Conservation (phyloP, 2,113 vertebrate genomes). For the Varanus salvator region DNA sequence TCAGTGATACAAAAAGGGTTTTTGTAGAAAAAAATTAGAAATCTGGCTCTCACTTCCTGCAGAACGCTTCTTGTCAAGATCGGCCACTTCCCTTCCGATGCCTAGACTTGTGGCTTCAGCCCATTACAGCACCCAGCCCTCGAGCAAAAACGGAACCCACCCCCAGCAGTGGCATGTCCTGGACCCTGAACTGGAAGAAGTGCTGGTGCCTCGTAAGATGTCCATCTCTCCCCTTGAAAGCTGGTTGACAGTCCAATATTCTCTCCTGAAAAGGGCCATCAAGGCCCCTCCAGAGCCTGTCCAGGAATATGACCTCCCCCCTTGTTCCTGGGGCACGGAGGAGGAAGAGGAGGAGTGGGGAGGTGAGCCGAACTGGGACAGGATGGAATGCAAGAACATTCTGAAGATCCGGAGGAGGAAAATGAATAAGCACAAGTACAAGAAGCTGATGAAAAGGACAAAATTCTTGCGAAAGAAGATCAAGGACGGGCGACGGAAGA, state of each 20-base stretch:
- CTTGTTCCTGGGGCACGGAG: fast-evolving
- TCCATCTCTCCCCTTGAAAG: conserved; percentile 93
- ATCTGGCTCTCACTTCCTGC: background rate
- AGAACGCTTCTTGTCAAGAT: conserved; percentile 66
- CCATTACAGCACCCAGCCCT: conserved; percentile 73
- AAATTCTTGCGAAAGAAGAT: conserved; percentile 85
- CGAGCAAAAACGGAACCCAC: conserved; percentile 69
- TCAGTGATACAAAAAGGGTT: background rate
- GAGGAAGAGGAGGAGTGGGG: conserved; percentile 61
- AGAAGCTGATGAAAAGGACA: conserved; percentile 87
- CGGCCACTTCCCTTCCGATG: conserved; percentile 8
- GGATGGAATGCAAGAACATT: conserved; percentile 82
- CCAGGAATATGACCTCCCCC: conserved; percentile 56
- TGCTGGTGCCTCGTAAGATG: conserved; percentile 89
- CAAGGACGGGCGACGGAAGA: conserved; percentile 78
- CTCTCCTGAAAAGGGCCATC: conserved; percentile 74
- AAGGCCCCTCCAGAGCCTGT: background rate
- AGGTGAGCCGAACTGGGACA: background rate
- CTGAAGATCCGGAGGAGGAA: conserved; percentile 90
- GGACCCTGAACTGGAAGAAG: conserved; percentile 87
- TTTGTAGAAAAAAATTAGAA: too few species aligned
- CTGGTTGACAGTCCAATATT: conserved; percentile 87
- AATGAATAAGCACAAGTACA: conserved; percentile 94
- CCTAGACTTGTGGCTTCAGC: background rate
- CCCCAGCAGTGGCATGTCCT: conserved; percentile 75